Evolutionary conservation across 2,797 vertebrate species (phyloP).

Genomic region (Yasuhikotakia modesta): DNA sequence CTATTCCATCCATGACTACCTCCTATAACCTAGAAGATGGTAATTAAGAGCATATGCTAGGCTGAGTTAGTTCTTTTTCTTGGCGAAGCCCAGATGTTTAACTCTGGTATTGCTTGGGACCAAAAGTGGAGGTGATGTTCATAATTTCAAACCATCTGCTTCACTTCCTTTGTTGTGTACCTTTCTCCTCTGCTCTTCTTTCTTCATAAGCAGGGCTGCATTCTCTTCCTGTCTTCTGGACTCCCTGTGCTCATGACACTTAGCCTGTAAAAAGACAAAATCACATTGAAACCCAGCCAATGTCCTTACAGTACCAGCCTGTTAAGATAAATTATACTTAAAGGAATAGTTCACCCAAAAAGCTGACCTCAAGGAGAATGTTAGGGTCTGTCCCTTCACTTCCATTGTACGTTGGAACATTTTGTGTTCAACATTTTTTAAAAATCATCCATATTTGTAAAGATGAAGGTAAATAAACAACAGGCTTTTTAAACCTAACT

Average conservation of each 20-base stretch:
- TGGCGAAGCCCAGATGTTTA: conserved; percentile 33
- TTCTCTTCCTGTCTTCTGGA: conserved; percentile 67
- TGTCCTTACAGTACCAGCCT: not conserved
- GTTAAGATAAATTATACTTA: no score
- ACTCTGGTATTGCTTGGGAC: conserved; percentile 16
- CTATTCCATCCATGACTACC: conserved; percentile 39
- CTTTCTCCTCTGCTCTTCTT: conserved; percentile 73
- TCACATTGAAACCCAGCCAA: not conserved
- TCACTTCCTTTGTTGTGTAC: conserved; percentile 59
- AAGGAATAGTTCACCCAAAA: no score
- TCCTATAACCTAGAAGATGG: conserved; percentile 38
- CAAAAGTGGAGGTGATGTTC: conserved; percentile 17
- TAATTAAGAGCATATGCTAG: conserved; percentile 49
- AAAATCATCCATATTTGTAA: no score
- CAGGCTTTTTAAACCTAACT: no score
- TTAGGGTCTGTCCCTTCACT: no score
- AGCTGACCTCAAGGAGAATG: no score
- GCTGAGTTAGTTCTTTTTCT: conserved; percentile 22
- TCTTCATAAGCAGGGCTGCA: conserved; percentile 68
- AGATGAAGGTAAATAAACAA: no score
- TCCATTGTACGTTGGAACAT: no score
- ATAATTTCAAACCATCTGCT: conserved; percentile 14
- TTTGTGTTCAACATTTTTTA: no score
- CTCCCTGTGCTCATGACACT: conserved; percentile 61
- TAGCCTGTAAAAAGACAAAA: conserved; percentile 62